phyloP scores from a whole-genome alignment of 2,113 vertebrate species.

The Larimichthys crocea region DNA sequence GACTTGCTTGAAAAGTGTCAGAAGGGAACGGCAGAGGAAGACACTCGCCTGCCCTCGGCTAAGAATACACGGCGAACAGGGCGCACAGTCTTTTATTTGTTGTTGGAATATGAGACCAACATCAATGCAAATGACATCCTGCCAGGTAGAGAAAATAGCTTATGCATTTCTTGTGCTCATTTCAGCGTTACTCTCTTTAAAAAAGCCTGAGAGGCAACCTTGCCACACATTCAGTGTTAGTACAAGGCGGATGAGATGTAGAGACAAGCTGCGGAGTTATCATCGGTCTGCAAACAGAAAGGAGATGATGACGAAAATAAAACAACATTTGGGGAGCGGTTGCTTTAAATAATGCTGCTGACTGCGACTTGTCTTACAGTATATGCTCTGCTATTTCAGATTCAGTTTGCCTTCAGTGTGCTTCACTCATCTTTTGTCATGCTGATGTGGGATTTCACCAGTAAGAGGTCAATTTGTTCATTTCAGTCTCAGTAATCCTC shows the following conservation, averaged over 20 bases:
- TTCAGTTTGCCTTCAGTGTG: slow-evolving; percentile 10
- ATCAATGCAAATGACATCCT: slow-evolving; percentile 58
- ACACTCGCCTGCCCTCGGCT: slow-evolving; percentile 34
- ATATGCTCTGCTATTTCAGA: slow-evolving; percentile 9
- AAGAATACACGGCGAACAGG: slow-evolving; percentile 55
- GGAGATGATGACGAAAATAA: slow-evolving; percentile 20
- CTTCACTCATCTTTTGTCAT: slow-evolving; percentile 56
- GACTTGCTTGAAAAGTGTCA: slow-evolving; percentile 55
- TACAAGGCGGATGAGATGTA: slow-evolving; percentile 20
- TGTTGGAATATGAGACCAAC: slow-evolving; percentile 43
- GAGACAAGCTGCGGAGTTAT: slow-evolving; percentile 8
- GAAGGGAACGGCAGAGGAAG: slow-evolving; percentile 52
- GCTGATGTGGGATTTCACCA: slow-evolving; percentile 60
- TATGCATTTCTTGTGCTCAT: slow-evolving; percentile 43
- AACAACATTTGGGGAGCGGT: not conserved
- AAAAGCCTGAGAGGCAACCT: not conserved
- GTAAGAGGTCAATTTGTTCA: slow-evolving; percentile 79
- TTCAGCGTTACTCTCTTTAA: slow-evolving; percentile 20
- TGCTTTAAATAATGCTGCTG: slow-evolving; percentile 50
- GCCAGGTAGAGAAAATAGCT: slow-evolving; percentile 51
- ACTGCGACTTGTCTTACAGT: slow-evolving; percentile 28
- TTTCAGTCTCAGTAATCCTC: slow-evolving; percentile 75
- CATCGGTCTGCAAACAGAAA: slow-evolving; percentile 21
- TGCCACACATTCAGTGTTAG: not conserved
- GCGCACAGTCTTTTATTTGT: slow-evolving; percentile 42